Evolutionary conservation across 2,113 vertebrate genomes (phyloP).

Genomic region (Phalacrocorax carbo): DNA sequence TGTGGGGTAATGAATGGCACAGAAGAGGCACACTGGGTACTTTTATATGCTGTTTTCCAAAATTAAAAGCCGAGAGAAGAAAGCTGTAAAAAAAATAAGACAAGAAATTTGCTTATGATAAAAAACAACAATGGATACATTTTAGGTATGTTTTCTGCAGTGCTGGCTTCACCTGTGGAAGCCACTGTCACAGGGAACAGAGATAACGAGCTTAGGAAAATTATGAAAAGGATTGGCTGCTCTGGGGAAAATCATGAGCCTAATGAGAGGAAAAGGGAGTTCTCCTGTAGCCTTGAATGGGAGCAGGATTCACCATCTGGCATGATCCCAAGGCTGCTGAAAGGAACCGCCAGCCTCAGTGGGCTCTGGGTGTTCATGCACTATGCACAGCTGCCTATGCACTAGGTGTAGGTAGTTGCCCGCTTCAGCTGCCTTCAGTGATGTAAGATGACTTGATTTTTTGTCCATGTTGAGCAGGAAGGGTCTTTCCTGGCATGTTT

Average conservation of each 20-base stretch:
- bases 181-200: neutral
- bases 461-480: neutral
- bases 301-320: neutral
- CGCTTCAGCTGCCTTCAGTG: neutral
- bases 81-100: neutral
- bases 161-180: neutral
- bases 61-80: neutral
- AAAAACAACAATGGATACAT: neutral
- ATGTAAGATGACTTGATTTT: accelerated
- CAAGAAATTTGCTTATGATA: neutral
- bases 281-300: neutral
- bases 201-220: neutral
- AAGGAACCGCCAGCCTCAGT: neutral
- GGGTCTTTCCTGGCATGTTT: neutral
- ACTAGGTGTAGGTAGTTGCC: neutral
- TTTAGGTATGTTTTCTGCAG: neutral
- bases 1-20: neutral
- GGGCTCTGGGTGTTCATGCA: neutral
- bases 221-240: neutral
- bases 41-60: neutral
- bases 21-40: neutral
- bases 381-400: neutral
- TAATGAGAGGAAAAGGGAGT: neutral
- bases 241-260: neutral
- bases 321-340: neutral